These are phyloP conservation scores for Acrocephalus kingi DNA, from an alignment of 2,113 vertebrate species.

Conservation along the genomic window DNA sequence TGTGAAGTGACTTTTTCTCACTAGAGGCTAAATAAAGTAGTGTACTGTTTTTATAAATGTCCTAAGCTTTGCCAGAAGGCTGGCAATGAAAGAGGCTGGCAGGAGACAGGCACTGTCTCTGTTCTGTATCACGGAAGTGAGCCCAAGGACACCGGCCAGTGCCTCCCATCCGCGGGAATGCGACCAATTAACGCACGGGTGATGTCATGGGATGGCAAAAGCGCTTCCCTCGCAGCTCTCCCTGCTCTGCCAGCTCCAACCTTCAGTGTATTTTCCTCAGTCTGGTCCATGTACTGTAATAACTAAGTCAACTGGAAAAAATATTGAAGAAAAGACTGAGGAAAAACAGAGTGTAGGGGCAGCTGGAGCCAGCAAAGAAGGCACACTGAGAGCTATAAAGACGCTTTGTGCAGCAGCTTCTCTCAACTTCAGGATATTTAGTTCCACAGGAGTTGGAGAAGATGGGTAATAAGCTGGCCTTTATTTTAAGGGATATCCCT, in stretches of 20 bases:
- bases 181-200: not conserved
- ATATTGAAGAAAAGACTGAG: slow-evolving; percentile 68
- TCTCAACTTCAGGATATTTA: slow-evolving; percentile 56
- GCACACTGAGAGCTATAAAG: slow-evolving; percentile 68
- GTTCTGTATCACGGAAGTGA: slow-evolving; percentile 52
- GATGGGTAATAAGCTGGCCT: slow-evolving; percentile 69
- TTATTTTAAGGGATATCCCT: slow-evolving; percentile 68
- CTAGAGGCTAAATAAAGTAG: slow-evolving; percentile 56
- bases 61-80: slow-evolving; percentile 50
- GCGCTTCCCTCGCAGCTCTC: slow-evolving; percentile 32
- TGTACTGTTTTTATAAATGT: slow-evolving; percentile 62
- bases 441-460: slow-evolving; percentile 60
- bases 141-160: slow-evolving; percentile 39
- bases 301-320: slow-evolving; percentile 74
- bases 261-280: slow-evolving; percentile 56
- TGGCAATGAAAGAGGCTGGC: slow-evolving; percentile 58
- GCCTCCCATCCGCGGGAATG: slow-evolving; percentile 26
- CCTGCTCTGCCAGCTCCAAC: slow-evolving; percentile 42
- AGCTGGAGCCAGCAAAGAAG: slow-evolving; percentile 72
- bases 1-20: slow-evolving; percentile 56
- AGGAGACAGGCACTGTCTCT: slow-evolving; percentile 54
- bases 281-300: slow-evolving; percentile 59
- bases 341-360: slow-evolving; percentile 63
- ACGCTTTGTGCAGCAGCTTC: slow-evolving; percentile 68
- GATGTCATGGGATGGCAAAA: slow-evolving; percentile 59